phyloP scores from a whole-genome alignment of 1,140 invertebrate species.

The Drosophila sulfurigaster region DNA sequence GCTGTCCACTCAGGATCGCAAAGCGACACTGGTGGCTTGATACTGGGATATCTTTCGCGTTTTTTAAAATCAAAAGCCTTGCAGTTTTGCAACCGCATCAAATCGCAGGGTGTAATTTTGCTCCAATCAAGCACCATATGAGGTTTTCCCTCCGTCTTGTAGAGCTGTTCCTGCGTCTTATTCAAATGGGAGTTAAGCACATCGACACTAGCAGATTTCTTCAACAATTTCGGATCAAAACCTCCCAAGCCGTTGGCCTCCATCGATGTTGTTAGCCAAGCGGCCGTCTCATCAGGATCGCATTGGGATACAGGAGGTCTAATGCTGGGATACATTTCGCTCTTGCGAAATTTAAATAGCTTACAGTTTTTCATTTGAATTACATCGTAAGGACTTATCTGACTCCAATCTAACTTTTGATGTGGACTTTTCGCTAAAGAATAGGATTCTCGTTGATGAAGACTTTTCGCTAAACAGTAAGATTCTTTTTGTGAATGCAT shows the following conservation, averaged over 20 bases:
- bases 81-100: not conserved
- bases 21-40: not conserved
- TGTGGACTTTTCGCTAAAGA: not conserved
- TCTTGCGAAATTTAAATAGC: not conserved
- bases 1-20: not conserved
- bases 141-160: not conserved
- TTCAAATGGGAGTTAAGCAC: not conserved
- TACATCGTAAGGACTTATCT: conserved; percentile 1
- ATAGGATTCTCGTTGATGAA: no score
- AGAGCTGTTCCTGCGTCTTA: not conserved
- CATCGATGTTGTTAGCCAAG: not conserved
- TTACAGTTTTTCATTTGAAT: conserved; percentile 14
- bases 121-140: conserved; percentile 11
- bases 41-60: conserved; percentile 8
- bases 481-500: conserved; percentile 2
- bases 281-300: not conserved
- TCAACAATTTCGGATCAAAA: not conserved
- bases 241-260: not conserved
- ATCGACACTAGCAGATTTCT: not conserved
- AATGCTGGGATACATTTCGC: conserved; percentile 19
- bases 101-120: not conserved
- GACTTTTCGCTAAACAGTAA: no score
- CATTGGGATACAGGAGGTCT: not conserved
- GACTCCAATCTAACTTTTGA: not conserved
- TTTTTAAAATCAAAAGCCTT: conserved; percentile 1